A percentile compares a stretch with the other conserved stretches of the same genome.
Evolutionary conservation across 1,140 invertebrate species (phyloP).

Genomic region (Aphis craccivora): DNA sequence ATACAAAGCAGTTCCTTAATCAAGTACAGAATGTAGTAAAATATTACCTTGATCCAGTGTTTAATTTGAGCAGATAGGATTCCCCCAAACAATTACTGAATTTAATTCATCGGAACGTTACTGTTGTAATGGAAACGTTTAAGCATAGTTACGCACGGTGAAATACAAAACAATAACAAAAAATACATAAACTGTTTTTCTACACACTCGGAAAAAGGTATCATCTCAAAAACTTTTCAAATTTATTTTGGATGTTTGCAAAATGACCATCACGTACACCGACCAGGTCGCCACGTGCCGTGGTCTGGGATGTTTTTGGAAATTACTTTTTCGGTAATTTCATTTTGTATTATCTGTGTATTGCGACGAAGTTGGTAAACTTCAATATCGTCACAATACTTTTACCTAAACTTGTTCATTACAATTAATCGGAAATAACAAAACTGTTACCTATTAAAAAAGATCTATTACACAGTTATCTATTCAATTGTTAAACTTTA

Average conservation of each 20-base stretch:
- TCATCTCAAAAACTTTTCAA: background rate
- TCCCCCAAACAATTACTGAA: background rate
- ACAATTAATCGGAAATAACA: background rate
- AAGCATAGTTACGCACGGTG: background rate
- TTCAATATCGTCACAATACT: background rate
- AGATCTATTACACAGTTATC: background rate
- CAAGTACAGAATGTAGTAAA: background rate
- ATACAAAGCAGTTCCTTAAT: background rate
- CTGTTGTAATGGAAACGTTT: slow-evolving; percentile 31
- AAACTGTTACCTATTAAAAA: background rate
- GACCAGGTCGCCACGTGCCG: slow-evolving; percentile 64
- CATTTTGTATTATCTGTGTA: background rate
- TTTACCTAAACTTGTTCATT: background rate
- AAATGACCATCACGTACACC: slow-evolving; percentile 66
- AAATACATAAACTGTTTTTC: slow-evolving; percentile 7
- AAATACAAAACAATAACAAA: slow-evolving; percentile 9
- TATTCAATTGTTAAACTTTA: background rate
- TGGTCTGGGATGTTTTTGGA: slow-evolving; percentile 65
- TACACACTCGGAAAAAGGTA: background rate
- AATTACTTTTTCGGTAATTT: slow-evolving; percentile 64
- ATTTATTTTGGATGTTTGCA: slow-evolving; percentile 30
- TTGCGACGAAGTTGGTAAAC: background rate
- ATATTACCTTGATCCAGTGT: background rate
- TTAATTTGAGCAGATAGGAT: background rate
- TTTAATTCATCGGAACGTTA: background rate